phyloP scores from a whole-genome alignment of 2,888 invertebrate species.

The Epinotia nisella region DNA sequence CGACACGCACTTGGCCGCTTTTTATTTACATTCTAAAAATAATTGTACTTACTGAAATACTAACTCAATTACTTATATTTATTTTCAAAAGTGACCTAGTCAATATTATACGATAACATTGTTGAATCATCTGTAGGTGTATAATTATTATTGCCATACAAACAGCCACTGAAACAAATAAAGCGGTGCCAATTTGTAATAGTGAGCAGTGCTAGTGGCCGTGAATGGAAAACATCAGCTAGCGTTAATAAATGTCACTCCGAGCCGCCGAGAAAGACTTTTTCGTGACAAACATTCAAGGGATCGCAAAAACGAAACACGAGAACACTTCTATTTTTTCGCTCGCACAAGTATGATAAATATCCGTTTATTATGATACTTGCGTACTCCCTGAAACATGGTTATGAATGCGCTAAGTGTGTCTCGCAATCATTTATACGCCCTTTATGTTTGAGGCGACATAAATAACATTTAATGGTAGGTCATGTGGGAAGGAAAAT shows the following conservation, averaged over 20 bases:
- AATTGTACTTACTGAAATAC: too few species aligned
- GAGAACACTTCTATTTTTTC: conserved; percentile 52
- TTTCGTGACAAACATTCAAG: conserved; percentile 47
- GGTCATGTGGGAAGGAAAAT: conserved; percentile 39
- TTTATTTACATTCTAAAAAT: too few species aligned
- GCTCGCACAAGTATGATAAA: conserved; percentile 60
- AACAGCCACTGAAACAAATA: conserved; percentile 11
- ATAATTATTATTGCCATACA: conserved; percentile 1
- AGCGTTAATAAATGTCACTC: conserved; percentile 40
- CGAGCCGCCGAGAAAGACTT: conserved; percentile 32
- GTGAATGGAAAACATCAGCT: conserved; percentile 39
- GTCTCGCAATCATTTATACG: conserved; percentile 56
- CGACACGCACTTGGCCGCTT: too few species aligned
- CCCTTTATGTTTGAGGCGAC: conserved; percentile 48
- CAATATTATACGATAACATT: too few species aligned
- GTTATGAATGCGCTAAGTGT: conserved; percentile 57
- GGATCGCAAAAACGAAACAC: conserved; percentile 52
- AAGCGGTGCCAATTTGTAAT: conserved; percentile 35
- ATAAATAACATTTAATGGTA: conserved; percentile 39
- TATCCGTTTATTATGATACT: conserved; percentile 57
- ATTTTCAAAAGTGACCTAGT: too few species aligned
- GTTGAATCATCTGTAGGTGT: background rate
- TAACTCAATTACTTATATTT: too few species aligned
- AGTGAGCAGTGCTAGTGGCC: conserved; percentile 26
- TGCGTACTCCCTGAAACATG: conserved; percentile 48